phyloP scores from a whole-genome alignment of 2,797 vertebrate genomes.

The Lutjanus campechanus region DNA sequence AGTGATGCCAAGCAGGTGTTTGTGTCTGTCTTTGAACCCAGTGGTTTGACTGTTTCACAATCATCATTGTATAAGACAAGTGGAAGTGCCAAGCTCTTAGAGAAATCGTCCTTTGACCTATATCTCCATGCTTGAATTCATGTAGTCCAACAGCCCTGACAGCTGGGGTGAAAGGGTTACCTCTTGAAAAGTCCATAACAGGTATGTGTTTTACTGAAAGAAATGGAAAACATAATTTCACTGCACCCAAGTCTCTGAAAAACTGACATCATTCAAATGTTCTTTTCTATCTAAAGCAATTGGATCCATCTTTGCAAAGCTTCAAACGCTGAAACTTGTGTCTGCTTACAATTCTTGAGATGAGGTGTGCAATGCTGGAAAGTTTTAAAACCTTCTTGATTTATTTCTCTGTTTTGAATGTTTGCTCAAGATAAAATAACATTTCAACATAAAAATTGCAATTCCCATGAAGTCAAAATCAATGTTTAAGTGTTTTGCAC shows the following conservation, averaged over 20 bases:
- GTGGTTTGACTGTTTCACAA: constrained; percentile 9
- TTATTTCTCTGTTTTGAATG: background rate
- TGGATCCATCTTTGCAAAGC: background rate
- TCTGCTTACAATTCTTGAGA: background rate
- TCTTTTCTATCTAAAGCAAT: background rate
- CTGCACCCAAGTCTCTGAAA: background rate
- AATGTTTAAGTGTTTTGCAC: background rate
- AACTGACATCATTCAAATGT: background rate
- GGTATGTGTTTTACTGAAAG: constrained; percentile 10
- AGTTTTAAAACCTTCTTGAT: background rate
- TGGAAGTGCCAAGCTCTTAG: background rate
- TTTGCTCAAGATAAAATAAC: too few relatives aligned
- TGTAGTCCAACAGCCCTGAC: constrained; percentile 3
- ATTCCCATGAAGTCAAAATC: too few relatives aligned
- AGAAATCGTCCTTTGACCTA: constrained; percentile 26
- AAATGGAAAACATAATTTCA: background rate
- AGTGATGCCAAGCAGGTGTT: constrained; percentile 2
- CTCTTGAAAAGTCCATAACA: background rate
- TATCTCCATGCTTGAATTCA: constrained; percentile 2
- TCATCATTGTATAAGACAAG: constrained; percentile 6
- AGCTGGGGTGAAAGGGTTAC: background rate
- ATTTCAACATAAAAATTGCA: too few relatives aligned
- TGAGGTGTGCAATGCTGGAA: background rate
- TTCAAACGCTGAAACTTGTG: background rate
- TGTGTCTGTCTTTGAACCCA: constrained; percentile 14